These are phyloP conservation scores for Dicroscelio sp. DNA, from an alignment of 2,888 invertebrate species.

Conservation along the genomic window DNA sequence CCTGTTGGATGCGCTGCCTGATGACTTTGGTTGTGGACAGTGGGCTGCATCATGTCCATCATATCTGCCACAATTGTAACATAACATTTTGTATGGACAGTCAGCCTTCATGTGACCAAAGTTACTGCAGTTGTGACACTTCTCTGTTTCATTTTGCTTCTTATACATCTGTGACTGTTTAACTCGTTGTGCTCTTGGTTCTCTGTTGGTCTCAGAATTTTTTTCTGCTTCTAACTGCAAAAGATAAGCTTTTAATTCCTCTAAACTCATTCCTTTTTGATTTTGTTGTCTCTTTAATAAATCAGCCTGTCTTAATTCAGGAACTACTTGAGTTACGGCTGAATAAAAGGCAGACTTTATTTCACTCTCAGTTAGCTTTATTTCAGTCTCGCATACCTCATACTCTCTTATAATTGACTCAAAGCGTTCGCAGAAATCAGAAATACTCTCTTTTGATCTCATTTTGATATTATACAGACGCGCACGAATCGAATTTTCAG, in stretches of 20 bases:
- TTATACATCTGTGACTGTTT: background rate
- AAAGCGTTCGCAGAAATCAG: constrained; percentile 76
- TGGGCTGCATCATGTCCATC: no score
- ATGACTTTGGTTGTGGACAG: no score
- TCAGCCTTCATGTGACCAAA: no score
- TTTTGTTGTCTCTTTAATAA: background rate
- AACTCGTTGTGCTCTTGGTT: background rate
- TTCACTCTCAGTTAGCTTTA: background rate
- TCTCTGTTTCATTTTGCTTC: no score
- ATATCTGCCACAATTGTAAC: no score
- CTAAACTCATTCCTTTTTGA: background rate
- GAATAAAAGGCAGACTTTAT: background rate
- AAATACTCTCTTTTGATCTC: constrained; percentile 68
- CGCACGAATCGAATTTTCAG: constrained; percentile 71
- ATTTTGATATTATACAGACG: constrained; percentile 72
- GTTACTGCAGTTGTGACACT: no score
- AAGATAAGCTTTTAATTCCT: background rate
- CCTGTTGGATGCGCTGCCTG: no score
- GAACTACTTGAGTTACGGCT: background rate
- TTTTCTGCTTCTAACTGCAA: background rate
- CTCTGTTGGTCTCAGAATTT: background rate
- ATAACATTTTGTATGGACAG: no score
- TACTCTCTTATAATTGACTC: constrained; percentile 62
- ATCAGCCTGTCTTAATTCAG: background rate
- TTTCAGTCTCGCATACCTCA: background rate